Evolutionary conservation across 2,888 invertebrate genomes (phyloP).

Genomic region (Drosophila longiperda): DNA sequence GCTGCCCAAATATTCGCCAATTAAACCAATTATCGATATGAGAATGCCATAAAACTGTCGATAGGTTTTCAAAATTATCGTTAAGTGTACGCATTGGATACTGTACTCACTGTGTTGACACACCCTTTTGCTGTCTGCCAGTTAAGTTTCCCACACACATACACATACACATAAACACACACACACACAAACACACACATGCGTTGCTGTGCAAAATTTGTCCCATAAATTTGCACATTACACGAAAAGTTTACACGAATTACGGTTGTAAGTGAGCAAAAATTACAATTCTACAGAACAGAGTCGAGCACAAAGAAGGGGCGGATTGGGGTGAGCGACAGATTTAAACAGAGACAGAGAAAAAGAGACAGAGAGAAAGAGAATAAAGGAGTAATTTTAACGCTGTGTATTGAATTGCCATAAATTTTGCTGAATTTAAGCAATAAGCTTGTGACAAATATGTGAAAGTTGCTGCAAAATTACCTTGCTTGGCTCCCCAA

Average conservation of each 20-base stretch:
- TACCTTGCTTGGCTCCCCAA: slow-evolving; percentile 7
- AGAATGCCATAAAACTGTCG: not conserved
- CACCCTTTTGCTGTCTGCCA: slow-evolving; percentile 6
- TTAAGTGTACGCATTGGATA: slow-evolving; percentile 6
- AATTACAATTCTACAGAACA: slow-evolving; percentile 69
- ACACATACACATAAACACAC: slow-evolving; percentile 12
- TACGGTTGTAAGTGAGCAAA: slow-evolving; percentile 77
- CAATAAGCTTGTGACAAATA: slow-evolving; percentile 54
- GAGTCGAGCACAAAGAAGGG: slow-evolving; percentile 17
- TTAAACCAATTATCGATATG: not conserved
- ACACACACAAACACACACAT: slow-evolving; percentile 13
- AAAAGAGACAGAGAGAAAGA: not conserved
- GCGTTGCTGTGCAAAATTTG: slow-evolving; percentile 47
- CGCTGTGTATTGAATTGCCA: slow-evolving; percentile 56
- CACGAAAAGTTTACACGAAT: slow-evolving; percentile 80
- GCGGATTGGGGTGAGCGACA: not conserved
- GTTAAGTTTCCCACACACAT: slow-evolving; percentile 1
- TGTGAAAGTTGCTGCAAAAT: slow-evolving; percentile 37
- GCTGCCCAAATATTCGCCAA: not conserved
- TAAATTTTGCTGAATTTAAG: slow-evolving; percentile 68
- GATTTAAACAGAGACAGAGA: slow-evolving; percentile 5
- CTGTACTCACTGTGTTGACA: slow-evolving; percentile 3
- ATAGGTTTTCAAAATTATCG: not conserved
- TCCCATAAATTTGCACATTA: slow-evolving; percentile 80
- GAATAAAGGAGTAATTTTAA: not conserved